These are phyloP conservation scores for Caenorhabditis becei DNA, from an alignment of 2,888 invertebrate species.

Conservation along the genomic window DNA sequence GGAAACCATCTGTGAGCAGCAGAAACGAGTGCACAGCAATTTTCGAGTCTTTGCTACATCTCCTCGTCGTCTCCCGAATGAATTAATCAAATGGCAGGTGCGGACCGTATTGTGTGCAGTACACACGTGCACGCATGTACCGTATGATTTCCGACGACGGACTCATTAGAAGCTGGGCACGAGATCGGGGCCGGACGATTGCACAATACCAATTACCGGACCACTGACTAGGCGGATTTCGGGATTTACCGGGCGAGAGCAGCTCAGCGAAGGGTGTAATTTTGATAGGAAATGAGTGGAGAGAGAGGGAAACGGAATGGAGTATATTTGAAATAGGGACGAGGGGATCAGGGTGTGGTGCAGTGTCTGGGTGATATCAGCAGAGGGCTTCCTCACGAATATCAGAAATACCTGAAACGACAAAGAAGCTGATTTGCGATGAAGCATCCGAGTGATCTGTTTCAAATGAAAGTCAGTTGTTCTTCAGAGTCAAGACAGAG, in stretches of 20 bases:
- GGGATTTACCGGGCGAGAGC: slow-evolving; percentile 45
- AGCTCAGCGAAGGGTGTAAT: slow-evolving; percentile 46
- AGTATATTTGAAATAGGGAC: background rate
- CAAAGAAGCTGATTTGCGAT: too few relatives aligned
- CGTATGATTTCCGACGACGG: slow-evolving; percentile 25
- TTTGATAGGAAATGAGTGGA: slow-evolving; percentile 21
- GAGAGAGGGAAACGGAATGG: background rate
- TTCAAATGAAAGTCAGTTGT: background rate
- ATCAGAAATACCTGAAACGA: too few relatives aligned
- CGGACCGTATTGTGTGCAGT: slow-evolving; percentile 52
- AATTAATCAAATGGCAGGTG: slow-evolving; percentile 60
- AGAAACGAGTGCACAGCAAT: slow-evolving; percentile 40
- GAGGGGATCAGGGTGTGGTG: background rate
- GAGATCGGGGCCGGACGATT: background rate
- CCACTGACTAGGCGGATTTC: slow-evolving; percentile 28
- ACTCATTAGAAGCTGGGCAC: slow-evolving; percentile 23
- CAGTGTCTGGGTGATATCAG: too few relatives aligned
- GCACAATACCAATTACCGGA: slow-evolving; percentile 53
- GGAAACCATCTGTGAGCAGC: slow-evolving; percentile 45
- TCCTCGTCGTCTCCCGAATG: slow-evolving; percentile 24
- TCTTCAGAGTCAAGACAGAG: too few relatives aligned
- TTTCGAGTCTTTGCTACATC: slow-evolving; percentile 49
- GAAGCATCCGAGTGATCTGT: too few relatives aligned
- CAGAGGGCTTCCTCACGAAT: too few relatives aligned
- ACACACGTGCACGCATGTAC: slow-evolving; percentile 17